Evolutionary conservation across 1,140 invertebrate genomes (phyloP), one percentile per base, ranked within the genome.

Genomic region (Calliphora vicina): DNA sequence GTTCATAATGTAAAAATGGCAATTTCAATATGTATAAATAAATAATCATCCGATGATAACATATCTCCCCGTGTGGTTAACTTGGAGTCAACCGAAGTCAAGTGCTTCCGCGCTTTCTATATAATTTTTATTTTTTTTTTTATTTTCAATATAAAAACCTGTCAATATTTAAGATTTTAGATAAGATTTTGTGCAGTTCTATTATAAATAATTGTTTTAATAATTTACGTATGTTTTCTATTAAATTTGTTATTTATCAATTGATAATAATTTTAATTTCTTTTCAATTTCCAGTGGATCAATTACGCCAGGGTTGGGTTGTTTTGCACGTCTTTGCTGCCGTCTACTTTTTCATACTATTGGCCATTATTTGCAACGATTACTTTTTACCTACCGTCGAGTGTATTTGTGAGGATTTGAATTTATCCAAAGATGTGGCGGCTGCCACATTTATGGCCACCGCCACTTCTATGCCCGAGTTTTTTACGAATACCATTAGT

Each of bases 361-460:
- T 97, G 15, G 96, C 96, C 0, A 93, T 96, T 35, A 94, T 97
- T 1, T 97, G 96, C 90, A 96, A 97, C 87, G 95, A 96, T 86
- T 97, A 96, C 86, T 95, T 97, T 85, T 92, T 97, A 17, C 96
- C 96, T 0, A 94, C 95, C 1, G 93, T 97, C 1, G 95, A 97
- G 88, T 92, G 94, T 84, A 96, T 97, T 84, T 96, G 96, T 87
- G 93, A 94, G 35, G 93, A 93, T 82, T 88, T 96, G 25, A 93
- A 94, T 83, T 93, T 96, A 88, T 94, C 94, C 13, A 92, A 93
- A 87, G 96, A 98, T 89, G 95, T 98, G 10, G 96, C 96, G 0
- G 97, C 96, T 0, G 97, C 97, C 0, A 98, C 97, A 0, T 98
- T 98, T 87, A 96, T 98, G 94, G 96, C 97, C 0, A 95, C 96